A percentile compares a stretch with the other conserved stretches of the same genome.
Evolutionary conservation across 2,888 invertebrate genomes (phyloP).

Genomic region (Nomada hirtipes): DNA sequence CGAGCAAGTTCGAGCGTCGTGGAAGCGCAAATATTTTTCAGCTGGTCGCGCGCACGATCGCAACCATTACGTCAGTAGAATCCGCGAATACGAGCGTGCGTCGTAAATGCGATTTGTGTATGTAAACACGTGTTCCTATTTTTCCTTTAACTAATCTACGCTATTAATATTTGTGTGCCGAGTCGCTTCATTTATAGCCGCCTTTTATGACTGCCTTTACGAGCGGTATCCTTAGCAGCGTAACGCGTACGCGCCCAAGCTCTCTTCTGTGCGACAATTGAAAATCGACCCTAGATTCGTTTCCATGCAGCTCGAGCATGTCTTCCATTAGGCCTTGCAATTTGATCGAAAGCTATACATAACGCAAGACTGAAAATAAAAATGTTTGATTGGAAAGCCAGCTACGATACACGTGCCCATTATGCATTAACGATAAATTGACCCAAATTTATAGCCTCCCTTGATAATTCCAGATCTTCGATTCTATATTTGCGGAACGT

Average conservation of each 20-base stretch:
- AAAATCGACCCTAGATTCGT: constrained; percentile 1
- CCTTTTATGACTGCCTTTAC: constrained; percentile 48
- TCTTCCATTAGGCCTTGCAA: neutral
- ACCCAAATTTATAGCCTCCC: no score
- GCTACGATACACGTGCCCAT: no score
- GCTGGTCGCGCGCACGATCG: neutral
- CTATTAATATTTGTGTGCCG: constrained; percentile 40
- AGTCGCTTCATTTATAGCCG: constrained; percentile 41
- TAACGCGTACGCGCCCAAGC: constrained; percentile 14
- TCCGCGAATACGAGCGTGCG: constrained; percentile 17
- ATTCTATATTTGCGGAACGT: no score
- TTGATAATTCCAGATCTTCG: no score
- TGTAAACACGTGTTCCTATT: constrained; percentile 52
- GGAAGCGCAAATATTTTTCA: constrained; percentile 43
- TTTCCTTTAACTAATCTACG: constrained; percentile 51
- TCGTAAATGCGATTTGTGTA: constrained; percentile 45
- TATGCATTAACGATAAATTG: no score
- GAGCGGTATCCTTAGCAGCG: constrained; percentile 26
- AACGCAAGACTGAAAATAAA: no score
- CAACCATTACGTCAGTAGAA: constrained; percentile 28
- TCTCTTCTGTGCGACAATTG: neutral
- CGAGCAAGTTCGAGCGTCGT: neutral
- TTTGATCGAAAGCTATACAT: neutral
- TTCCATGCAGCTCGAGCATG: no score
- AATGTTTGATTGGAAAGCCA: no score